Evolutionary conservation across 2,888 invertebrate genomes (phyloP), one percentile per base, ranked within the genome.

Genomic region (Lycophotia porphyrea): DNA sequence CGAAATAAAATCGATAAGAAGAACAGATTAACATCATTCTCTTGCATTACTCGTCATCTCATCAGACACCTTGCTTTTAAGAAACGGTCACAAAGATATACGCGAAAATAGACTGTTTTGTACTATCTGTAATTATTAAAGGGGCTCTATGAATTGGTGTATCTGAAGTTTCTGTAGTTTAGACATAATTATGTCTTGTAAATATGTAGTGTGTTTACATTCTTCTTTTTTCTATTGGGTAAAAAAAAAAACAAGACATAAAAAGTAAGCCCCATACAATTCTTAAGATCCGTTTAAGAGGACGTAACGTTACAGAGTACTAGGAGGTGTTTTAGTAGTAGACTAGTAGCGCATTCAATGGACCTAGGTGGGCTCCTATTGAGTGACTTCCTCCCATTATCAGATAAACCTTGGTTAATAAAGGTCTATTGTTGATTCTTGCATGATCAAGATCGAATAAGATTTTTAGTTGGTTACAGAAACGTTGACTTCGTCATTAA

Each of bases 361-460:
- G 39, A 42, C 55, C 67, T 58, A 36, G 39, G 61, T 36, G 75
- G 72, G 70, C 71, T 71, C 66, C 64, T 71, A 70, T 76, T 67
- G 65, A 71, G 69, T 60, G 24, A 69, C 71, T 85, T 81, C 84
- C 86, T 79, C 55, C 65, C 24, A 69, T 84, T 84, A 77, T 65
- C 42, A 49, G 42, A 65, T 44, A 67, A 70, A 79, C 79, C 69
- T 81, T 81, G 67, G 39, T 47, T 61, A 71, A 63, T 80, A 65
- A 58, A 82, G 47, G 11, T 71, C 74, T 65, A 69, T 74, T 71
- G 31, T 76, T 34, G 55, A 31, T 39, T 34, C n/a, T 49, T 24
- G 42, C 36, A 58, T 44, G 44, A 68, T 68, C 44, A 44, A 58
- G 24, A 47, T 52, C 1, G 18, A 31, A 24, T 42, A 27, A 5